Base-by-base conservation (phyloP, 2,113 vertebrate genomes). In the Anseranas semipalmata region DNA sequence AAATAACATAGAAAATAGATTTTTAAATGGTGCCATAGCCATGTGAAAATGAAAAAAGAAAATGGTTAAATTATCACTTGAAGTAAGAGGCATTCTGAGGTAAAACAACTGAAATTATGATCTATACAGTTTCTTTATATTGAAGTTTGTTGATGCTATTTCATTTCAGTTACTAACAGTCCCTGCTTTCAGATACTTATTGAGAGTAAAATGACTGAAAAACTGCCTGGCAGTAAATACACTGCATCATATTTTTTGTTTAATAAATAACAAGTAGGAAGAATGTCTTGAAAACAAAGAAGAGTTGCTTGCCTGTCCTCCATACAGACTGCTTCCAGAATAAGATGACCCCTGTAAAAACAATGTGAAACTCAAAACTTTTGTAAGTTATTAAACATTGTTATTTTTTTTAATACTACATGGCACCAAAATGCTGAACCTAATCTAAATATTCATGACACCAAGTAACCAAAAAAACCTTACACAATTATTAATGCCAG, bases 221-320 rank as follows among this genome's bases (percentile, higher is more conserved):
- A 67, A 33, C 41, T 32, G 41, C 30, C 56, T 79, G 45, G 21
- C 27, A 83, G 24, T 53, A 50, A 18, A 19, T 62, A n/a, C n/a
- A 53, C 18, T 58, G 37, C 21, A 63, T 68, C 2, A 1, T 35
- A 25, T 58, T 74, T 90, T 84, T 86, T 18, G 55, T n/a, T 55
- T 59, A 66, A 32, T 55, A 89, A 84, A 48, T 10, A 71, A 20
- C 13, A 89, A 59, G 33, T 52, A 81, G 73, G 43, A 92, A 76
- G 33, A 65, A 27, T 6, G 16, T 66, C 37, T 89, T 79, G 66
- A 75, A 91, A 92, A 60, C 39, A 76, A 84, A 82, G 90, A 84
- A 82, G 90, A 74, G 32, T 46, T 87, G 7, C 94, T 96, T 97
- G 58, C 95, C 95, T 96, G 96, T 89, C 93, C 96, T 15, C 93